Evolutionary conservation across 1,140 invertebrate genomes (phyloP), one percentile per base, ranked within the genome.

Genomic region (Ceratoteleas bidentatus): DNA sequence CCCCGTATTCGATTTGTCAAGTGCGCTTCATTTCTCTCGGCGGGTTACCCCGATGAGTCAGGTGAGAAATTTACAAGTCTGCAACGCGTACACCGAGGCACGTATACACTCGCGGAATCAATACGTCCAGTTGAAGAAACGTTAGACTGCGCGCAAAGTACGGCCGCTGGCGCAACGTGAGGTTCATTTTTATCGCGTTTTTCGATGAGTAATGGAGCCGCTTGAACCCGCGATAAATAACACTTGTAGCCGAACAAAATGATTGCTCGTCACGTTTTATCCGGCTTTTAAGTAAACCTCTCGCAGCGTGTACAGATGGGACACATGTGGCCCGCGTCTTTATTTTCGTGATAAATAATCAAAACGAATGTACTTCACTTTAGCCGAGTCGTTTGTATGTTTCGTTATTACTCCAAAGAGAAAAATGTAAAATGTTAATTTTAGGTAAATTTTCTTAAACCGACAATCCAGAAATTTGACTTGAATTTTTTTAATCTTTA

Each of bases 241-340:
- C 34, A 74, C 40, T 50, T 56, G 33, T 43, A 74, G 65, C 40
- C 34, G 33, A 74, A 74, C 65, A 74, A 74, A 58, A 74, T 65
- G 43, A 74, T 53, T 57, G 50, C 53, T 16, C 13, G 45, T 65
- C 60, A 74, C 45, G 52, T 65, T 65, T 74, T 74, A 74, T 50
- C 43, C 43, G 54, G 70, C 60, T 64, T 74, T 74, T 65, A 74
- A 74, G 60, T 64, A 74, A 74, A 74, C 61, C 70, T 49, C 40
- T 74, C n/a, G 32, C 57, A 14, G 11, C 11, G 32, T 62, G 11
- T 56, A 36, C 61, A 74, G 70, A 74, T 65, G 70, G 43, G 70
- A 36, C 70, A 62, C 60, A 36, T 58, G 60, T 74, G 61, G 13
- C 15, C 24, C 53, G 24, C 34, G 50, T 36, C 70, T 73, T 57